Base-by-base conservation (phyloP, 2,888 invertebrate species). In the Drosophila lacicola region DNA sequence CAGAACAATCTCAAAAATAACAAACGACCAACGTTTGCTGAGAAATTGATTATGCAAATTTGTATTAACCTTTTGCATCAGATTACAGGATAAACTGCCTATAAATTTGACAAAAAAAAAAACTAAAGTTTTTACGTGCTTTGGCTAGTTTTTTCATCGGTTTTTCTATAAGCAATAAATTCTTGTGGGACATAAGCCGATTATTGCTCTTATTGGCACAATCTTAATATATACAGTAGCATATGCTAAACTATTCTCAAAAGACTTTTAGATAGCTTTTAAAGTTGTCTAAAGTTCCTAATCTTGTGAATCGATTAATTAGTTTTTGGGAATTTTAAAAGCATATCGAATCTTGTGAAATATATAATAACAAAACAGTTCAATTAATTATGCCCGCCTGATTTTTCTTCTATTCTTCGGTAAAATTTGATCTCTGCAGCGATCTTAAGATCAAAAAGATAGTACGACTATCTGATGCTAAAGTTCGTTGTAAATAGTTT, bases 11-110 rank as follows among this genome's bases (percentile, higher is more conserved):
- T n/a, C 50, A 36, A 53, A 42, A 44, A 57, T 42, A 41, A 47
- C n/a, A 36, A 47, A 29, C 33, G 46, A 11, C 51, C 46, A 53
- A 51, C 41, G 39, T 46, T 19, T 63, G 21, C 41, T 56, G 50
- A 51, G 53, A 76, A 81, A 82, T 63, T 41, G 53, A 73, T 73
- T 85, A 82, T 82, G 83, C 68, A 73, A 86, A 81, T 76, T 62
- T 25, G 21, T 33, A 21, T 10, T 13, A 17, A 50, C 34, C 25
- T 42, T 68, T 51, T 45, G 34, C 17, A 29, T 25, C 34, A 36
- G 55, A 50, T 68, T 49, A 19, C 19, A 42, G 53, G 39, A 37
- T 39, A 51, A 53, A 10, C 29, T 36, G 41, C 5, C 55, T 36
- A 37, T 10, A 56, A 46, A 55, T 42, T 10, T 10, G 13, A 41